Percentiles rank a stretch among this genome's conserved stretches.
phyloP scores from a whole-genome alignment of 2,113 vertebrate genomes.

The Strix uralensis region DNA sequence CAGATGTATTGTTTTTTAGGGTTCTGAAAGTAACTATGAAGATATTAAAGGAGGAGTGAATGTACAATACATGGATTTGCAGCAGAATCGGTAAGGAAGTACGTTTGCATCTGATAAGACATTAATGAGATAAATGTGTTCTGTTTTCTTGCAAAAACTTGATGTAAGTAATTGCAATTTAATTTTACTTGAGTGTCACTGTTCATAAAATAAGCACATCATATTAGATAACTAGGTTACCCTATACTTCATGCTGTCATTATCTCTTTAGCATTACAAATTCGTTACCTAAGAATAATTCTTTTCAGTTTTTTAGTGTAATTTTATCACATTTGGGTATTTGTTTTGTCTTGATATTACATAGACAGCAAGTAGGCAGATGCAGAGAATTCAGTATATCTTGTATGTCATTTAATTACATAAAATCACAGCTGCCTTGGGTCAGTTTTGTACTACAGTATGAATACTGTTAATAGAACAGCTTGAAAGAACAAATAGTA shows the following conservation, averaged over 20 bases:
- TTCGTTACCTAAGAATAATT: background rate
- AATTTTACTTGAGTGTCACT: background rate
- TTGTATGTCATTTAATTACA: background rate
- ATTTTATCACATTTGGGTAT: background rate
- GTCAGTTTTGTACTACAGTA: background rate
- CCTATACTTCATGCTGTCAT: background rate
- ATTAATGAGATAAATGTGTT: background rate
- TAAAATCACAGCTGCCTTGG: background rate
- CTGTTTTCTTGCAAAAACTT: background rate
- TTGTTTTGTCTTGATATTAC: background rate
- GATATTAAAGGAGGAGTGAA: conserved; percentile 89
- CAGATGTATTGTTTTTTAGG: conserved; percentile 70
- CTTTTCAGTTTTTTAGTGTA: background rate
- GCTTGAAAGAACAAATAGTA: background rate
- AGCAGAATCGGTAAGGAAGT: conserved; percentile 85
- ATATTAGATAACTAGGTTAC: background rate
- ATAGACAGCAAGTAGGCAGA: background rate
- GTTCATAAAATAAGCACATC: background rate
- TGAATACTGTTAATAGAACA: background rate
- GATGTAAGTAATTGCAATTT: background rate
- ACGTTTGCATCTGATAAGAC: background rate
- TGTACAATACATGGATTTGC: conserved; percentile 87
- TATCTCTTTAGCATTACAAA: background rate
- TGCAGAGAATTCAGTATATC: background rate
- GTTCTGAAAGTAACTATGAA: conserved; percentile 93